Base-by-base conservation (phyloP, 2,888 invertebrate genomes). In the Rhagonycha lutea region DNA sequence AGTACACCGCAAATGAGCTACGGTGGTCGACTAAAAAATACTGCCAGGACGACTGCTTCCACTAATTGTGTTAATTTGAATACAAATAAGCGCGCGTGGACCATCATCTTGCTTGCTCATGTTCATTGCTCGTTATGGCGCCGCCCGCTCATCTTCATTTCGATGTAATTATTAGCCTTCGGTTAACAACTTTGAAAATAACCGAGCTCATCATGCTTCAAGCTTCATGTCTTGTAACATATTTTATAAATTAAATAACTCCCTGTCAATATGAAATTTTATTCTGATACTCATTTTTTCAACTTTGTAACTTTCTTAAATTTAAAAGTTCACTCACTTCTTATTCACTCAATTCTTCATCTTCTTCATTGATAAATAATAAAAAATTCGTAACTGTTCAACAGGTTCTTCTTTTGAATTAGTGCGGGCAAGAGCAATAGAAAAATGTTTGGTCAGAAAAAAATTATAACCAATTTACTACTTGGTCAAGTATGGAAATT, bases 1-100 rank as follows among this genome's bases (percentile, higher is more conserved):
- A 87, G 83, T 85, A 86, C 86, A 85, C 87, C 86, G 84, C 87
- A 87, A 87, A 87, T 85, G 85, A 84, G 83, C 79, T 82, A 78
- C 78, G 78, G 75, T 75, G 75, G 75, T 75, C 75, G 75, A 69
- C 75, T 75, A 75, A 75, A 78, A 78, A 78, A 77, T 75, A 78
- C 67, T 73, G 68, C 70, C 74, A 75, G 73, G 62, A 75, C 70
- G 67, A 28, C 75, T 75, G 79, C 79, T 75, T 80, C 79, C 79
- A 80, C 81, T 83, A 82, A 84, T 84, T 83, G 82, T 81, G 80
- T 79, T 83, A 82, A 84, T 83, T 82, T 81, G 80, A 82, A 83
- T 82, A 82, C 82, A 83, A 83, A 84, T 82, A 83, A 80, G 80
- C 79, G 79, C 82, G 82, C 82, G 82, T 83, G 82, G 80, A 79